Percentiles rank a stretch among this genome's conserved stretches.
Evolutionary conservation across 2,113 vertebrate species (phyloP).

Genomic region (Sus scrofa): T2T-Sscrofa CM000813.6:156669501-156670000

Average conservation of each 20-base stretch:
- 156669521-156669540: slow-evolving; percentile 11
- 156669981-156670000: background rate
- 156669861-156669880: background rate
- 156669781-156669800: background rate
- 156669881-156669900: background rate
- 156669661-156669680: background rate
- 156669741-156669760: background rate
- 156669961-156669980: background rate
- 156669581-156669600: background rate
- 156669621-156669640: background rate
- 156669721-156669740: background rate
- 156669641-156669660: background rate
- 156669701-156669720: background rate
- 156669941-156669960: background rate
- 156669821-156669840: background rate
- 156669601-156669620: background rate
- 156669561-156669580: background rate
- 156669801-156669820: background rate
- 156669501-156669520: background rate
- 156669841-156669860: background rate
- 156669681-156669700: background rate
- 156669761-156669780: background rate
- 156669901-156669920: background rate
- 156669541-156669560: background rate
- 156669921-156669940: background rate